These are phyloP conservation scores for Rallus limicola DNA, from an alignment of 2,113 vertebrate genomes.

Conservation along the genomic window DNA sequence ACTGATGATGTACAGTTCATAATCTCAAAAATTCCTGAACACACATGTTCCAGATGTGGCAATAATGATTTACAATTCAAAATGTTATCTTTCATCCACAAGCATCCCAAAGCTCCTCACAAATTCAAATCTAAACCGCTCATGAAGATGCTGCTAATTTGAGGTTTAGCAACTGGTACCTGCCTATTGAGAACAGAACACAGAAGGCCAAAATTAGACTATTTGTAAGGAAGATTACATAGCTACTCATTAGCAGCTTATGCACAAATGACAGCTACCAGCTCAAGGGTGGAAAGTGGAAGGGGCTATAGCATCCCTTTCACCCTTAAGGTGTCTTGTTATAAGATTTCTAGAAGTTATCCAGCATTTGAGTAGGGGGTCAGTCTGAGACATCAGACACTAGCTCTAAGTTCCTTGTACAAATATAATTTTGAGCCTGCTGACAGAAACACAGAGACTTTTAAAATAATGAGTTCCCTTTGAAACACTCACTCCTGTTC, in stretches of 20 bases:
- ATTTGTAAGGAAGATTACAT: background rate
- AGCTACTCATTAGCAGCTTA: background rate
- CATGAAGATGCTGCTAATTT: background rate
- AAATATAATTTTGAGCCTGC: background rate
- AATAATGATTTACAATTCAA: slow-evolving; percentile 1
- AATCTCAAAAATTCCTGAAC: background rate
- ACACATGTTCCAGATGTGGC: background rate
- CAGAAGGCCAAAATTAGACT: background rate
- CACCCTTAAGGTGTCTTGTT: background rate
- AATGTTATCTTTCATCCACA: background rate
- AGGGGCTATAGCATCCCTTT: background rate
- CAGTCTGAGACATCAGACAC: background rate
- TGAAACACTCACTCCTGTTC: background rate
- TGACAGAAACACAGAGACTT: slow-evolving; percentile 1
- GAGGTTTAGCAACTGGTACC: background rate
- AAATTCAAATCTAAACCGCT: background rate
- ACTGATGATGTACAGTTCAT: background rate
- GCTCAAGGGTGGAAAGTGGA: background rate
- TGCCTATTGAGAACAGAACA: background rate
- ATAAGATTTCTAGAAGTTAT: background rate
- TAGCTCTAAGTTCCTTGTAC: background rate
- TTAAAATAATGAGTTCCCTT: slow-evolving; percentile 13
- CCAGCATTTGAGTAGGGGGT: background rate
- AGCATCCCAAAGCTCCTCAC: background rate
- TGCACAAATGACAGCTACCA: background rate